Base-by-base conservation (phyloP, 2,797 vertebrate genomes). In the Chromis chromis region DNA sequence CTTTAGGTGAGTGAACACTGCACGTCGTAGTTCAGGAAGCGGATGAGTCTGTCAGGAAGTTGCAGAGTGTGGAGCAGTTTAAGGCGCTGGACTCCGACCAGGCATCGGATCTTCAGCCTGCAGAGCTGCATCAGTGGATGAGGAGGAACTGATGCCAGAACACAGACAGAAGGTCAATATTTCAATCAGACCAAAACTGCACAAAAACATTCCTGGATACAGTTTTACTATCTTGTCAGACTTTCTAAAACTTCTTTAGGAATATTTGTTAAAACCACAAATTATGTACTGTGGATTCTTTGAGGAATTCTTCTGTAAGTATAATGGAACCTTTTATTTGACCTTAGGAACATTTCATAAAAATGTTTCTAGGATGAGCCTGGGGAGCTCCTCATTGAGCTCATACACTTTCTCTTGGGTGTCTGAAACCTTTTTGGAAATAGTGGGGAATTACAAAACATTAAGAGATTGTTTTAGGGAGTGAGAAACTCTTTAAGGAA, bases 71-170 rank as follows among this genome's bases (percentile, higher is more conserved):
- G 82, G 1, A 97, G 86, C 33, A 92, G 86, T 57, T 88, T 93
- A 39, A 96, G 90, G 31, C 95, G 94, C 1, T 74, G 78, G 16
- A 90, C 88, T 65, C 95, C 96, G 2, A 96, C 61, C 60, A 91
- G 70, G 61, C 88, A 90, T 33, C 96, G 92, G 55, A 97, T 95
- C 78, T 87, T 95, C 71, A 97, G 75, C 60, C 96, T 94, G 78
- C 96, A 97, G 42, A 96, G 95, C 61, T 97, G 96, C 83, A 93
- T 93, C 83, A 97, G 91, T 40, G 95, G 85, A 63, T 95, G 93
- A 2, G 96, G 96, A 55, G 90, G 95, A 78, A 92, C 96, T 98
- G 85, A 62, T 86, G 1, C 21, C 85, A 33, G 86, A 28, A 60
- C 57, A 60, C 6, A 69, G 40, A 75, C 48, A 14, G 46, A 36